Evolutionary conservation across 2,797 vertebrate genomes (phyloP), one percentile per base, ranked within the genome.

Genomic region (Lycodopsis pacificus): DNA sequence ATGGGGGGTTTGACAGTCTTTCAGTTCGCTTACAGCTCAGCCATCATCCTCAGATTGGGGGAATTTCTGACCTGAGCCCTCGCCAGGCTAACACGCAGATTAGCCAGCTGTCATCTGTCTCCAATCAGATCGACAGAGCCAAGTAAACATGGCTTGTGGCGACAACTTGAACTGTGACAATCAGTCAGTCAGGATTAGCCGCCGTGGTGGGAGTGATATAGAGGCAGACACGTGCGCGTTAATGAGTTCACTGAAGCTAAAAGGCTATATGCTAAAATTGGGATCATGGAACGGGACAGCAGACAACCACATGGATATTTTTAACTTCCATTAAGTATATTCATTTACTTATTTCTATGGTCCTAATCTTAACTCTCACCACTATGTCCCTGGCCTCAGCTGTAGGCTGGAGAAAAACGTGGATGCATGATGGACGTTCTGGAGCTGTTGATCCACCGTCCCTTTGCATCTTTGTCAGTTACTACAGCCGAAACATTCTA

Each of bases 181-280:
- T 75, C 84, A 85, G 87, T 86, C 87, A 88, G 82, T 90, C 88
- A 86, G 88, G 82, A 91, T 92, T 88, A 90, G 78, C 46, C 25
- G n/a, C 74, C 27, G 57, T 67, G 80, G 84, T 27, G 75, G 71
- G 85, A 84, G 80, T 75, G 68, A 32, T 40, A 66, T 48, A 82
- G 80, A 85, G 84, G 51, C 69, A 57, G 58, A 75, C 86, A 73
- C 80, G 80, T 73, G 78, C 58, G 7, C 76, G 73, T 86, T 85
- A 87, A 91, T 85, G 83, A 91, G 86, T 85, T 88, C 77, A 86
- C 73, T 48, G 32, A 71, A 76, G 76, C 76, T 77, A 77, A 79
- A 80, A 48, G 75, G 78, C 80, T 84, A 56, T 38, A 42, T 3
- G 22, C 79, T 86, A 76, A 83, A 84, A 86, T 69, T 64, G 58